phyloP scores from a whole-genome alignment of 2,113 vertebrate genomes.

The Menidia beryllina region DNA sequence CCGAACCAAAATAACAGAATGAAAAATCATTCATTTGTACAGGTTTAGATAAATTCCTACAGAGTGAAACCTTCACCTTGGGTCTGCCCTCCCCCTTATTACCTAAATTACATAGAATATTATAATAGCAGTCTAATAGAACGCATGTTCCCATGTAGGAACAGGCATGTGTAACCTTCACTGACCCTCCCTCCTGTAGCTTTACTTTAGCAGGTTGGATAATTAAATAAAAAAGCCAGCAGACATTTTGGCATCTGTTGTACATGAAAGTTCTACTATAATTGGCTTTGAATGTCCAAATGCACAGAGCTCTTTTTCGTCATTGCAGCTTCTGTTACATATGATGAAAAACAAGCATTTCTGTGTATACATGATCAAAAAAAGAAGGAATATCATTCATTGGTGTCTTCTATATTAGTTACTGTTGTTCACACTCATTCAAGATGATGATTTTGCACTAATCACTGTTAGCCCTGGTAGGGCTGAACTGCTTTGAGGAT shows the following conservation, averaged over 20 bases:
- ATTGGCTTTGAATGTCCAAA: neutral
- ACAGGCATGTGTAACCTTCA: conserved; percentile 54
- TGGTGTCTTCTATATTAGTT: neutral
- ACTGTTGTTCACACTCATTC: neutral
- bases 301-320: neutral
- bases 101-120: conserved; percentile 27
- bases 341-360: neutral
- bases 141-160: neutral
- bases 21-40: conserved; percentile 14
- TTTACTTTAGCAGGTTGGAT: conserved; percentile 50
- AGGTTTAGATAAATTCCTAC: conserved; percentile 7
- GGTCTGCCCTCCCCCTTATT: conserved; percentile 15
- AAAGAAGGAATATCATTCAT: too few relatives aligned
- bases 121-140: neutral
- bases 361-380: too few relatives aligned
- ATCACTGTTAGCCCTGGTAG: neutral
- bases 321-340: neutral
- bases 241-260: conserved; percentile 56
- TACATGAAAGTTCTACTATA: conserved; percentile 11
- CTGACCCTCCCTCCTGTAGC: conserved; percentile 37
- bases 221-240: conserved; percentile 67
- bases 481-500: conserved; percentile 7
- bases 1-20: neutral
- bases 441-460: neutral
- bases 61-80: conserved; percentile 26